Conservation (phyloP, 2,888 invertebrate species). For the Hirtodrosophila trivittata region DNA sequence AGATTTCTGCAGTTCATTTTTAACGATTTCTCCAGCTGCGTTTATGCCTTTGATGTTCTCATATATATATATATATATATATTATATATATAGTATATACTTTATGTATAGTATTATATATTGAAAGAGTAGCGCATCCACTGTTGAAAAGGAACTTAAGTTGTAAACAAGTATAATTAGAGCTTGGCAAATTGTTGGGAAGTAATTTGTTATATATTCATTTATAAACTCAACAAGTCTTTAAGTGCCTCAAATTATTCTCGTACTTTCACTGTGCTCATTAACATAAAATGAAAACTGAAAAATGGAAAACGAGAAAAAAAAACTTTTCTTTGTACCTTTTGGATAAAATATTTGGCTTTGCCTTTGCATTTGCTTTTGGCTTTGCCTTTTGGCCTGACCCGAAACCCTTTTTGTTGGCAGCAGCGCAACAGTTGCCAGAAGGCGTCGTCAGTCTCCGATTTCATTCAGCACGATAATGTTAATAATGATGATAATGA, state of each 20-base stretch:
- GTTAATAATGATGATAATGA: conserved; percentile 51
- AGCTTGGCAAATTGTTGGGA: conserved; percentile 29
- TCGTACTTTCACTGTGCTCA: conserved; percentile 15
- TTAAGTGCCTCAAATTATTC: conserved; percentile 51
- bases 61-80: no score
- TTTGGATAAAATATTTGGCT: conserved; percentile 3
- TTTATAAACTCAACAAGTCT: conserved; percentile 41
- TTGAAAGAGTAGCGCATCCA: no score
- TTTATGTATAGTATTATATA: no score
- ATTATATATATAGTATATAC: no score
- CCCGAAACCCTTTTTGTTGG: conserved; percentile 29
- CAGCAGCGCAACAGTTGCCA: conserved; percentile 60
- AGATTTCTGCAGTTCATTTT: background rate
- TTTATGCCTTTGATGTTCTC: no score
- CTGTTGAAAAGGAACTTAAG: no score
- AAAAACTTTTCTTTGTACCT: conserved; percentile 24
- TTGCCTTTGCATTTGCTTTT: conserved; percentile 4
- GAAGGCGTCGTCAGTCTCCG: conserved; percentile 8
- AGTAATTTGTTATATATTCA: conserved; percentile 43
- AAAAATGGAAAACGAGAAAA: no score
- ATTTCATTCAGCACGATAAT: conserved; percentile 18
- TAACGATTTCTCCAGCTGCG: conserved; percentile 8
- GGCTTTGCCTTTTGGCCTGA: conserved; percentile 21
- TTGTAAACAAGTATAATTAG: conserved; percentile 20
- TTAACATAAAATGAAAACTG: no score